Evolutionary conservation across 2,888 invertebrate genomes (phyloP).

Genomic region (Coelopa pilipes): DNA sequence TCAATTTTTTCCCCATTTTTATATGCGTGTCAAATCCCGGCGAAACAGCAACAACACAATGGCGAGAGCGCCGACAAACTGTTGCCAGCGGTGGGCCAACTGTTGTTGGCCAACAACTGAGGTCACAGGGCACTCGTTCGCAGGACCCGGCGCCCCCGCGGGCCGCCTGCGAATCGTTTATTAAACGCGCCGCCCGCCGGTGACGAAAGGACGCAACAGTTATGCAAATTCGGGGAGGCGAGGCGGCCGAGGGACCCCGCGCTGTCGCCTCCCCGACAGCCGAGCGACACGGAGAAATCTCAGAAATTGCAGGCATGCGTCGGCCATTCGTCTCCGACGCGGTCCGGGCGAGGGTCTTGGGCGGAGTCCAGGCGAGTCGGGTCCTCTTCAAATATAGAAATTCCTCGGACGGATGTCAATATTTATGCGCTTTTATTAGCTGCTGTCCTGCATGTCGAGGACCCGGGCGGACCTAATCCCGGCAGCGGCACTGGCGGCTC

Average conservation of each 20-base stretch:
- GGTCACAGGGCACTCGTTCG: neutral
- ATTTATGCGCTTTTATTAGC: conserved; percentile 20
- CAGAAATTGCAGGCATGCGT: neutral
- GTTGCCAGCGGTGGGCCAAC: neutral
- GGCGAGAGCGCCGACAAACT: neutral
- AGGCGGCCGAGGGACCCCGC: no score
- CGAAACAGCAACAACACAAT: no score
- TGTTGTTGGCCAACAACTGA: no score
- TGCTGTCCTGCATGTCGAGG: conserved; percentile 22
- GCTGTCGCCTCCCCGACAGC: no score
- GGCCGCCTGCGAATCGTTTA: no score
- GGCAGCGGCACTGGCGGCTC: neutral
- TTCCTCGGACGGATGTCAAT: conserved; percentile 24
- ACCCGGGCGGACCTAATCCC: neutral
- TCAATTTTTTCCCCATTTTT: no score
- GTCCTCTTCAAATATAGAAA: conserved; percentile 19
- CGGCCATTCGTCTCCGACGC: neutral
- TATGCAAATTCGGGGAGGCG: neutral
- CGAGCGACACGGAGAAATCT: neutral
- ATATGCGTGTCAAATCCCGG: no score
- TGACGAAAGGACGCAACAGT: neutral
- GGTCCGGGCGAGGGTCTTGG: no score
- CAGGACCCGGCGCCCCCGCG: no score
- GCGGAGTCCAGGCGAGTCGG: neutral
- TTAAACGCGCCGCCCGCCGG: neutral